Percentiles rank a stretch among this genome's conserved stretches.
phyloP scores from a whole-genome alignment of 2,888 invertebrate species.

The Amaurobius ferox region DNA sequence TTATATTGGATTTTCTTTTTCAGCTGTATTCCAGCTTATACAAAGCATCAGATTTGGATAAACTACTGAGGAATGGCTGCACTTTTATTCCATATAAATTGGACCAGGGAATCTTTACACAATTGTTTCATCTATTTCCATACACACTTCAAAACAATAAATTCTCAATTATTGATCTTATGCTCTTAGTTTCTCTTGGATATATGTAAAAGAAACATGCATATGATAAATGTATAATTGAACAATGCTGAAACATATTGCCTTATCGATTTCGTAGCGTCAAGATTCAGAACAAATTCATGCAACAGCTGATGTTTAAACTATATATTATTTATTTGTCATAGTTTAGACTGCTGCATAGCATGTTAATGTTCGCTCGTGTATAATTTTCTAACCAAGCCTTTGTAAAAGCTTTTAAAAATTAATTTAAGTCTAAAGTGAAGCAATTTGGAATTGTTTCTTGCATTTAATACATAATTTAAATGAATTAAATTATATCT shows the following conservation, averaged over 20 bases:
- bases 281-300: not conserved
- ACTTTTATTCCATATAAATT: conserved; percentile 62
- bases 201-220: not conserved
- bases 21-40: conserved; percentile 97
- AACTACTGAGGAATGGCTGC: conserved; percentile 12
- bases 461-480: not conserved
- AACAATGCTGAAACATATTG: not conserved
- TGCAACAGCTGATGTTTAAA: not conserved
- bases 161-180: not conserved
- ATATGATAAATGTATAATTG: not conserved
- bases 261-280: not conserved
- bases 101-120: conserved; percentile 65
- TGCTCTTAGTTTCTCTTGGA: not conserved
- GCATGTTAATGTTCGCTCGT: not conserved
- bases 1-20: too few species aligned
- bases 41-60: conserved; percentile 91
- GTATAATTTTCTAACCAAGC: not conserved
- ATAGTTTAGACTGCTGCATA: conserved; percentile 1
- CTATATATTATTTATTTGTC: not conserved
- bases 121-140: conserved; percentile 28
- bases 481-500: not conserved
- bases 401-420: not conserved
- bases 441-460: not conserved
- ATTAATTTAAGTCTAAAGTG: not conserved
- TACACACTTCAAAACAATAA: not conserved